phyloP scores from a whole-genome alignment of 1,140 invertebrate species.

The Heliothis virescens region DNA sequence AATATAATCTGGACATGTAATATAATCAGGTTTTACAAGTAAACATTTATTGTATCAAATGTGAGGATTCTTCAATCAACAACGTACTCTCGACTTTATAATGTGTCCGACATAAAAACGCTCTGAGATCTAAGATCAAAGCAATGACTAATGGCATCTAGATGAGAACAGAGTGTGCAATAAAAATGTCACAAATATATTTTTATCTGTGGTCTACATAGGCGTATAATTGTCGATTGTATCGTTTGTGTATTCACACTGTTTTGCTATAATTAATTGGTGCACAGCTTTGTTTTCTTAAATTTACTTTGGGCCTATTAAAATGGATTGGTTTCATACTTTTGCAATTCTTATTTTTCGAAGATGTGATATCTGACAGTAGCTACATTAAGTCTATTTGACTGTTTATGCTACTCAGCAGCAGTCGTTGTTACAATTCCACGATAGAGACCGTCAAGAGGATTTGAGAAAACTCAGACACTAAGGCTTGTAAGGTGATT shows the following conservation, averaged over 20 bases:
- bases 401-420: too few relatives aligned
- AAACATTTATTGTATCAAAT: slow-evolving; percentile 63
- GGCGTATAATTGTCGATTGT: slow-evolving; percentile 62
- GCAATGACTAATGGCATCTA: slow-evolving; percentile 82
- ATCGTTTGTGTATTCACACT: slow-evolving; percentile 51
- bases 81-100: slow-evolving; percentile 30
- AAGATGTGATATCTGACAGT: not conserved
- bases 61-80: slow-evolving; percentile 74
- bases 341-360: too few relatives aligned
- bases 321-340: too few relatives aligned
- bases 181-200: slow-evolving; percentile 80
- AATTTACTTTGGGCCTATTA: not conserved
- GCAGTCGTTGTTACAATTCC: too few relatives aligned
- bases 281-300: slow-evolving; percentile 16
- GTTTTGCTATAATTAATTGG: slow-evolving; percentile 37
- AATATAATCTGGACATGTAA: slow-evolving; percentile 61
- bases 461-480: too few relatives aligned
- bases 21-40: slow-evolving; percentile 61
- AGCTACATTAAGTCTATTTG: too few relatives aligned
- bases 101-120: slow-evolving; percentile 78
- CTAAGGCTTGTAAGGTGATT: too few relatives aligned
- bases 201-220: slow-evolving; percentile 65
- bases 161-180: slow-evolving; percentile 82
- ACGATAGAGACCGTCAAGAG: too few relatives aligned
- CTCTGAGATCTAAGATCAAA: slow-evolving; percentile 82